Evolutionary conservation across 1,140 invertebrate species (phyloP), one percentile per base, ranked within the genome.

Genomic region (Physella acuta): DNA sequence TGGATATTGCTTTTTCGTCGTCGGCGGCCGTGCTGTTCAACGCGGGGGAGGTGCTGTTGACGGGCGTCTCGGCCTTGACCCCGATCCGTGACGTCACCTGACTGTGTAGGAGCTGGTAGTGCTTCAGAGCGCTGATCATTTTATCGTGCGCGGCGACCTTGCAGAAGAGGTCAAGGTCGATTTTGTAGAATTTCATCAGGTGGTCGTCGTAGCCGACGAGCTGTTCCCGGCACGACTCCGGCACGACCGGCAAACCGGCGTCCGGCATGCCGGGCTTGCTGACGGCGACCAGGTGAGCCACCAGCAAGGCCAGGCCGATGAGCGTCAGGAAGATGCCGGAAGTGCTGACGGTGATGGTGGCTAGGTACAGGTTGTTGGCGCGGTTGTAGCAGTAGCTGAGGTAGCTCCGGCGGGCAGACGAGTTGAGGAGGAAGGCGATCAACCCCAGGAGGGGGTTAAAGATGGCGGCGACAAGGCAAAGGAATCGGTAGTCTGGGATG

Each of bases 341-440:
- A 2, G 62, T 51, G 62, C 62, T 64, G 20, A 52, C 33, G 44
- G 30, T 14, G 28, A 64, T 64, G 26, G 30, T 52, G 44, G 49
- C 39, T 3, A 64, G 44, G 33, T 64, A 64, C 0, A 64, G 52
- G 31, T 64, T 64, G 62, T 64, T 64, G 44, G 62, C 62, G 28
- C 26, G 24, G 8, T 14, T 52, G 3, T 20, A n/a, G 49, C 31
- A 5, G 26, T 52, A 44, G 11, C n/a, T 31, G n/a, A 3, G 24
- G 34, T 49, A 44, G 20, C 52, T 52, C 20, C 30, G 11, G 2
- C 3, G 24, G 2, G 39, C 62, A 14, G 28, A 51, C 8, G 30
- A 17, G 30, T 64, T 64, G 39, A 37, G 44, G 16, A 52, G 16
- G 11, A 64, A 33, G 16, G 62, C 62, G 1, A 64, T 5, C 1